phyloP scores from a whole-genome alignment of 1,140 invertebrate species.

The Copidosoma floridanum region DNA sequence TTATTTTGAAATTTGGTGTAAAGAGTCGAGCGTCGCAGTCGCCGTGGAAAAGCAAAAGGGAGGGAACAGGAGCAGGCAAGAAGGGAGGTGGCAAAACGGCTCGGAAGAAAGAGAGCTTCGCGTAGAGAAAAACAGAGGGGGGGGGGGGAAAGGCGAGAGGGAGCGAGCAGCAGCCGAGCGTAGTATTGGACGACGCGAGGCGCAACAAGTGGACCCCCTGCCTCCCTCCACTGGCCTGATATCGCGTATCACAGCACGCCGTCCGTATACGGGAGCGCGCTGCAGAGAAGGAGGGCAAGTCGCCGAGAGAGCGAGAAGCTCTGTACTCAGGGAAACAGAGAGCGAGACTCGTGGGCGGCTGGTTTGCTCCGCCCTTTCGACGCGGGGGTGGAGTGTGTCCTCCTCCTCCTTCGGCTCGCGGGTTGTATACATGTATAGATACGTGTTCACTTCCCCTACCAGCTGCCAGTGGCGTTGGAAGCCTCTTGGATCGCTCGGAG shows the following conservation, averaged over 20 bases:
- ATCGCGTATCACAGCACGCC: conserved; percentile 52
- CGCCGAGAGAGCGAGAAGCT: conserved; percentile 19
- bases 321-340: background rate
- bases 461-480: background rate
- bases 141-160: conserved; percentile 24
- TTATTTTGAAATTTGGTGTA: no score
- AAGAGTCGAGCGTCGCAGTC: no score
- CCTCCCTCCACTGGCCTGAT: no score
- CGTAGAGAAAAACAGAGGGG: conserved; percentile 5
- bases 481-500: no score
- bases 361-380: background rate
- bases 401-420: background rate
- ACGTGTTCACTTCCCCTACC: background rate
- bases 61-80: background rate
- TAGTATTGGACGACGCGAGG: conserved; percentile 18
- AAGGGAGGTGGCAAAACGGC: no score
- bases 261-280: conserved; percentile 23
- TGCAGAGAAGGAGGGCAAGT: conserved; percentile 30
- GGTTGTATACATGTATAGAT: no score
- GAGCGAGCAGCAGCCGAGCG: conserved; percentile 27
- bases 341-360: background rate
- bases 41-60: no score
- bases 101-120: background rate
- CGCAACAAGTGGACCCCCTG: conserved; percentile 58
- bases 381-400: background rate